Evolutionary conservation across 2,888 invertebrate genomes (phyloP).

Genomic region (Thereva nobilitata): DNA sequence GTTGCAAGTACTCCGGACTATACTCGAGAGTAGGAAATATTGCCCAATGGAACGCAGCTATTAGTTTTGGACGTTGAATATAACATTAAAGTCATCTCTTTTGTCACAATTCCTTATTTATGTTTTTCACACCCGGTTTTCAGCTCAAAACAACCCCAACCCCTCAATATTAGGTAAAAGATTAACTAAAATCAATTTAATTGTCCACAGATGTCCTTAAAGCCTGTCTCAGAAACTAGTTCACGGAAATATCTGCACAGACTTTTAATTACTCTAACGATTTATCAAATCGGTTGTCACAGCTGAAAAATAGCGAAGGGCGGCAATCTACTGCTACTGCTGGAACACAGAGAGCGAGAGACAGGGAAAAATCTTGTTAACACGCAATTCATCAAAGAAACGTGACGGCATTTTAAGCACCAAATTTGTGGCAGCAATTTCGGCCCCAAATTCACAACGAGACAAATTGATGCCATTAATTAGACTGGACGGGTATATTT

Average conservation of each 20-base stretch:
- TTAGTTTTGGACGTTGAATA: no score
- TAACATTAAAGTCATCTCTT: no score
- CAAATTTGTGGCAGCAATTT: slow-evolving; percentile 47
- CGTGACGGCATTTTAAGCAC: slow-evolving; percentile 47
- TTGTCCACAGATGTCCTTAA: not conserved
- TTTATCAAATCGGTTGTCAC: slow-evolving; percentile 41
- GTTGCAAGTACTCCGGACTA: no score
- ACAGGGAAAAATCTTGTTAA: slow-evolving; percentile 56
- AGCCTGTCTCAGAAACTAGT: no score
- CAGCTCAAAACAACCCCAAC: no score
- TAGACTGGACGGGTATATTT: slow-evolving; percentile 45
- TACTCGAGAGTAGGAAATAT: no score
- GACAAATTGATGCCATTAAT: slow-evolving; percentile 55
- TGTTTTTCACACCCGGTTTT: no score
- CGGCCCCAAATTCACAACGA: slow-evolving; percentile 42
- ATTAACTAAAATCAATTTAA: no score
- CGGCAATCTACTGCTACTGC: slow-evolving; percentile 33
- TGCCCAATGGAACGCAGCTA: no score
- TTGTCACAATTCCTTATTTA: no score
- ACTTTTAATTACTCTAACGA: slow-evolving; percentile 40
- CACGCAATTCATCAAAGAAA: slow-evolving; percentile 56
- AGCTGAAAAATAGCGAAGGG: no score
- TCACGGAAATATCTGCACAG: slow-evolving; percentile 7
- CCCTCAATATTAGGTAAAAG: no score
- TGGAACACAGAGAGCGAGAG: slow-evolving; percentile 32